Base-by-base conservation (phyloP, 1,140 invertebrate genomes). In the Mercenaria mercenaria region DNA sequence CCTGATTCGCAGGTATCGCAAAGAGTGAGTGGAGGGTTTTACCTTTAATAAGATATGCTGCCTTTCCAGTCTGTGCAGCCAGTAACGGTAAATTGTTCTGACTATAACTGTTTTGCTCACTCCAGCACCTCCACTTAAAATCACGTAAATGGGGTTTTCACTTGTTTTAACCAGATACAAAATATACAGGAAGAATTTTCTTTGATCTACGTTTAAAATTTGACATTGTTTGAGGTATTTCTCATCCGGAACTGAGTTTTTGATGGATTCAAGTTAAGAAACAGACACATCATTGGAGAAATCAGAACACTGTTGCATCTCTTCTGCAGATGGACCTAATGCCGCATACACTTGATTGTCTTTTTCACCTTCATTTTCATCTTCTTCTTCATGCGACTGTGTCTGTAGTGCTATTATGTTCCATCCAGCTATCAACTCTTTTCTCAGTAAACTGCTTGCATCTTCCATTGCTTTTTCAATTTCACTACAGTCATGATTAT, bases 1-100 rank as follows among this genome's bases (percentile, higher is more conserved):
- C 56, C 34, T 82, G 80, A 43, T 82, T 61, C 29, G 52, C 80
- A 23, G 80, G 80, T n/a, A 82, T 82, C 1, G 52, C n/a, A 26
- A 82, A 34, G 2, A 64, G 3, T 4, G 79, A 69, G 23, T 90
- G 81, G 23, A 84, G 72, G 15, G 89, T 86, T 32, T 64, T 56
- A 18, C 81, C 89, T 52, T 74, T 67, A 15, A 90, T 82, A 47
- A 88, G 41, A 34, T 82, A 82, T n/a, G 80, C 80, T 8, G 59
- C 80, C 52, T 82, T 82, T 37, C 80, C 80, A 64, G 80, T 82
- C 0, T 52, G 80, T 59, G 80, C 80, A 0, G 80, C 8, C 1
- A 82, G 37, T 6, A 64, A 34, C 64, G 59, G 52, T 80, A 39
- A 37, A 82, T 37, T 20, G 26, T 29, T 39, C 26, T 82, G 0